These are phyloP conservation scores for Clarias platycephalus DNA, from an alignment of 2,797 vertebrate genomes.

Conservation along the genomic window DNA sequence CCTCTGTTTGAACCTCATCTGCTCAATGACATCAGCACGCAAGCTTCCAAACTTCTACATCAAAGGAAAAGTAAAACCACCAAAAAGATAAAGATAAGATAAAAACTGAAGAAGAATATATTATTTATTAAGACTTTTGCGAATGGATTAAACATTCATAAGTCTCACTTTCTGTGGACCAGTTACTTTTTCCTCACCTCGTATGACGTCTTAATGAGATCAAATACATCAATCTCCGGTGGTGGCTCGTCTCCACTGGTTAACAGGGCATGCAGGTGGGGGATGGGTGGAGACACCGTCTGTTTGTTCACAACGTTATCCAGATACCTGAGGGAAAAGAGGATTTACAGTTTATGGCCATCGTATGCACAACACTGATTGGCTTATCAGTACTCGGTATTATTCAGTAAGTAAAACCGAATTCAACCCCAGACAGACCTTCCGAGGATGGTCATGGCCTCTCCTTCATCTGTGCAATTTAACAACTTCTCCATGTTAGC, in stretches of 20 bases:
- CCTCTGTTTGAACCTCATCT: slow-evolving; percentile 97
- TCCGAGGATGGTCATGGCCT: slow-evolving; percentile 97
- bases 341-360: background rate
- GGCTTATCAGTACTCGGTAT: background rate
- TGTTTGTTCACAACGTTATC: slow-evolving; percentile 93
- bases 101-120: background rate
- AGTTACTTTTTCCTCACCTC: slow-evolving; percentile 76
- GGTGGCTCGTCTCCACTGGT: slow-evolving; percentile 87
- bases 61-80: slow-evolving; percentile 20
- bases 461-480: slow-evolving; percentile 88
- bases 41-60: slow-evolving; percentile 87
- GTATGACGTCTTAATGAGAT: slow-evolving; percentile 90
- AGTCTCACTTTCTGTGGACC: too few relatives aligned
- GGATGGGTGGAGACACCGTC: slow-evolving; percentile 84
- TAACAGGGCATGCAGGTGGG: slow-evolving; percentile 87
- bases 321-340: slow-evolving; percentile 79
- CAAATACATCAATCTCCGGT: slow-evolving; percentile 86
- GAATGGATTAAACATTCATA: background rate
- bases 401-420: background rate
- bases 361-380: background rate
- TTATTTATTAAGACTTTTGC: background rate
- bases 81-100: background rate
- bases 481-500: slow-evolving; percentile 89
- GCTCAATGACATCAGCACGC: slow-evolving; percentile 89
- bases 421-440: slow-evolving; percentile 71